These are phyloP conservation scores for Drosophila limbata DNA, from an alignment of 2,888 invertebrate species.

Conservation along the genomic window DNA sequence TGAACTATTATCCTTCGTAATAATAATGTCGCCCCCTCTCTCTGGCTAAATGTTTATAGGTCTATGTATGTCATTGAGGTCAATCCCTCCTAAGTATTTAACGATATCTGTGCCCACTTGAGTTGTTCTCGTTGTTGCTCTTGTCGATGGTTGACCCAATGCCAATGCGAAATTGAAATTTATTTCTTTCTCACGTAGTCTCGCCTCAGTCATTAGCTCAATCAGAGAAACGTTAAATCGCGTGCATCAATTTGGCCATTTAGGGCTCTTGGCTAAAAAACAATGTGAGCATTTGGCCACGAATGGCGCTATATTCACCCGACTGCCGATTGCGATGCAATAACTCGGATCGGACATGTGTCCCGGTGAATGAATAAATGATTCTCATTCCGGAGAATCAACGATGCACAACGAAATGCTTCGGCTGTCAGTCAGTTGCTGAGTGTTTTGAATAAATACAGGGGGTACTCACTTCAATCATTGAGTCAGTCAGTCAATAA, in stretches of 20 bases:
- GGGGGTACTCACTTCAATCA: conserved; percentile 9
- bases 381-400: conserved; percentile 51
- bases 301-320: conserved; percentile 52
- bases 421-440: conserved; percentile 45
- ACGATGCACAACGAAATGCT: conserved; percentile 74
- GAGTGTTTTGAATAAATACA: not conserved
- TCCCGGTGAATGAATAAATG: conserved; percentile 23
- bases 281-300: conserved; percentile 35
- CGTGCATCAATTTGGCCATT: conserved; percentile 78
- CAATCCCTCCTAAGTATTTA: not conserved
- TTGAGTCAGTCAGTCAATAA: conserved; percentile 68
- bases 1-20: not conserved
- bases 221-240: conserved; percentile 80
- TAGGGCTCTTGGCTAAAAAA: conserved; percentile 38
- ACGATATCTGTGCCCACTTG: conserved; percentile 4
- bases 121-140: conserved; percentile 18
- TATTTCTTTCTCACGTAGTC: conserved; percentile 85
- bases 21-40: not conserved
- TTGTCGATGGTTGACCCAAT: conserved; percentile 67
- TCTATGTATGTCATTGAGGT: conserved; percentile 9
- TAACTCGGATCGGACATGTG: conserved; percentile 59
- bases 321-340: conserved; percentile 24
- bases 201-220: conserved; percentile 76
- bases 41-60: not conserved
- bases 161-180: conserved; percentile 82